Percentiles rank a stretch among this genome's conserved stretches.
Conservation (phyloP, 2,113 vertebrate genomes). For the Ammodytes dubius region DNA sequence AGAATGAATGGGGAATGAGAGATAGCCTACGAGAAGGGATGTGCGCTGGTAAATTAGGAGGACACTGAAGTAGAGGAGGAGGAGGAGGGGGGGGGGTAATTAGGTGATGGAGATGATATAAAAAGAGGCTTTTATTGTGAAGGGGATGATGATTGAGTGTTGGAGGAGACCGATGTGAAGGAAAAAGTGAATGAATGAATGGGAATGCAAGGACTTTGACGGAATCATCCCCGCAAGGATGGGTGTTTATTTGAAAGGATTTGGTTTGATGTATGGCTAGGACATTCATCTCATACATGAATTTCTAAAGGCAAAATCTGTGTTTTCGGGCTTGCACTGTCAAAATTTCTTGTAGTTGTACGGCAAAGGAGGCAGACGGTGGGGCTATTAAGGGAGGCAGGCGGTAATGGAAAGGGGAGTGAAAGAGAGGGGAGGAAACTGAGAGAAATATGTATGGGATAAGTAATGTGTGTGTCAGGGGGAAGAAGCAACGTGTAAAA, state of each 20-base stretch:
- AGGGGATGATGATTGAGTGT: neutral
- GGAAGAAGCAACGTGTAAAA: slow-evolving; percentile 1
- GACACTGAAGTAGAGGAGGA: slow-evolving; percentile 20
- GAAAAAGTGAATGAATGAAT: slow-evolving; percentile 56
- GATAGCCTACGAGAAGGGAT: slow-evolving; percentile 9
- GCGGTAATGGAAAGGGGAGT: neutral
- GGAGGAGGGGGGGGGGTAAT: slow-evolving; percentile 5
- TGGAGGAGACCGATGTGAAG: slow-evolving; percentile 39
- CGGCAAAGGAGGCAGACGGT: neutral
- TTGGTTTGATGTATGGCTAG: slow-evolving; percentile 4
- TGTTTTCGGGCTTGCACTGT: slow-evolving; percentile 5
- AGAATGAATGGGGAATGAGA: slow-evolving; percentile 49
- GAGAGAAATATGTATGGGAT: neutral
- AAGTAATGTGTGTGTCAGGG: neutral
- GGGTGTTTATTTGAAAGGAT: slow-evolving; percentile 7
- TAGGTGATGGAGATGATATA: neutral
- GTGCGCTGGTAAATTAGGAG: slow-evolving; percentile 42
- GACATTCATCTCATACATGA: neutral
- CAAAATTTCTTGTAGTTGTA: slow-evolving; percentile 1
- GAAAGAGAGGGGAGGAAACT: neutral
- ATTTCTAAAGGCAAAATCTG: neutral
- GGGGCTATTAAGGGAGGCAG: neutral
- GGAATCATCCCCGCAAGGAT: neutral
- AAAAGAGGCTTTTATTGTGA: slow-evolving; percentile 21
- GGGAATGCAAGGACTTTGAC: slow-evolving; percentile 28